Conservation (phyloP, 2,113 vertebrate genomes). For the Numenius arquata region DNA sequence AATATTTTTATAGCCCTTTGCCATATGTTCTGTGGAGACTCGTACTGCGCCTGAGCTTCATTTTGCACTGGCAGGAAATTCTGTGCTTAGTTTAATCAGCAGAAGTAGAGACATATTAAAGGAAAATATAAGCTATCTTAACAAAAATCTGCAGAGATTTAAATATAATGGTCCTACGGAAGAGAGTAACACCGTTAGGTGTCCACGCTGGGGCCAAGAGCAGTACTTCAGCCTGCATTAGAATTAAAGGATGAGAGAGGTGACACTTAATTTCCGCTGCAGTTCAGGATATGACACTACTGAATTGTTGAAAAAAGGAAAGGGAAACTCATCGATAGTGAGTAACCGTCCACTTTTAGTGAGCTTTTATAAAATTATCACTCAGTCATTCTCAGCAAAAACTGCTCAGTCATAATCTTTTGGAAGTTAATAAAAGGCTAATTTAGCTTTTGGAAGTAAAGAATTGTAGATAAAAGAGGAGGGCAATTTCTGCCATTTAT, state of each 20-base stretch:
- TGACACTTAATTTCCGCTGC: neutral
- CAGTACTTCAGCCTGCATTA: no score
- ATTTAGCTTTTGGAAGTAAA: neutral
- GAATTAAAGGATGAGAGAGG: neutral
- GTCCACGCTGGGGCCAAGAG: neutral
- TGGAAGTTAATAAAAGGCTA: neutral
- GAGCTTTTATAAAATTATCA: neutral
- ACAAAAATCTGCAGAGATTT: neutral
- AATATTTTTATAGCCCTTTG: neutral
- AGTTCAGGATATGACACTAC: slow-evolving; percentile 34
- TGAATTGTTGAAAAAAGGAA: slow-evolving; percentile 46
- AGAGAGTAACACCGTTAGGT: fast-evolving
- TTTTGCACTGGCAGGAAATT: neutral
- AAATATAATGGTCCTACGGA: fast-evolving
- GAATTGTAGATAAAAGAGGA: neutral
- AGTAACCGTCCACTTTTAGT: neutral
- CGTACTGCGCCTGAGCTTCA: neutral
- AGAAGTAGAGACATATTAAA: neutral
- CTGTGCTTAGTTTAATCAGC: neutral
- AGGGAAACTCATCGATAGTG: slow-evolving; percentile 38
- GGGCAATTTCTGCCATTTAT: neutral
- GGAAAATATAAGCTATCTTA: neutral
- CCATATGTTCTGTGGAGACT: neutral
- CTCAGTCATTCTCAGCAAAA: neutral
- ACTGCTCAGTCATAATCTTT: fast-evolving